Base-by-base conservation (phyloP, 2,888 invertebrate genomes). In the Mellilla xanthometata region DNA sequence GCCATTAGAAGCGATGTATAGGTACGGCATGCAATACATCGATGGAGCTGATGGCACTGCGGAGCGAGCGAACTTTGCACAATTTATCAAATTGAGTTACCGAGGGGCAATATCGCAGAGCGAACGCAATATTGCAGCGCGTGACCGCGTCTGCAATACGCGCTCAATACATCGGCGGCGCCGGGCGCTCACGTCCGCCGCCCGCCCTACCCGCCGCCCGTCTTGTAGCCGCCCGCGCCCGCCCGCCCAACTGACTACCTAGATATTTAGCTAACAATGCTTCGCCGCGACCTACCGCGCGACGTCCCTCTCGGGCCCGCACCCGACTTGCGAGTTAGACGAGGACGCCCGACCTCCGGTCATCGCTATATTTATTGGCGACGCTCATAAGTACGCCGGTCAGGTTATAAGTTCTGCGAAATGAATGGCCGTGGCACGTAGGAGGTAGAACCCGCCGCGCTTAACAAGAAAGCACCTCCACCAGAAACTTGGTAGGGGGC, bases 121-220 rank as follows among this genome's bases (percentile, higher is more conserved):
- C 82, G 86, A 79, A 87, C 88, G 88, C 88, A 89, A 88, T 88
- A 88, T 88, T 88, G 89, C 89, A 86, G 87, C 88, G 88, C 89
- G 87, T 88, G 89, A 88, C 87, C 87, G 86, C 87, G 85, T 86
- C 89, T 87, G 88, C 87, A 89, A 86, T 84, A 84, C 88, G 83
- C 90, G 90, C 87, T 90, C 90, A 82, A 90, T 90, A 90, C 89
- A 88, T 87, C 88, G 88, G 81, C 83, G 85, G 83, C 84, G 84
- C 81, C 81, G 74, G 81, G 28, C 27, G 28, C 27, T 81, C 76
- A 79, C 74, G 62, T 83, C 82, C n/a, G n/a, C n/a, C n/a, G n/a
- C n/a, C n/a, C n/a, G n/a, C n/a, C n/a, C n/a, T n/a, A n/a, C n/a
- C n/a, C n/a, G n/a, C n/a, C n/a, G n/a, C 69, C 71, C 74, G 73